These are phyloP conservation scores for Nannoperca obscura DNA, from an alignment of 2,797 vertebrate genomes.

Conservation along the genomic window DNA sequence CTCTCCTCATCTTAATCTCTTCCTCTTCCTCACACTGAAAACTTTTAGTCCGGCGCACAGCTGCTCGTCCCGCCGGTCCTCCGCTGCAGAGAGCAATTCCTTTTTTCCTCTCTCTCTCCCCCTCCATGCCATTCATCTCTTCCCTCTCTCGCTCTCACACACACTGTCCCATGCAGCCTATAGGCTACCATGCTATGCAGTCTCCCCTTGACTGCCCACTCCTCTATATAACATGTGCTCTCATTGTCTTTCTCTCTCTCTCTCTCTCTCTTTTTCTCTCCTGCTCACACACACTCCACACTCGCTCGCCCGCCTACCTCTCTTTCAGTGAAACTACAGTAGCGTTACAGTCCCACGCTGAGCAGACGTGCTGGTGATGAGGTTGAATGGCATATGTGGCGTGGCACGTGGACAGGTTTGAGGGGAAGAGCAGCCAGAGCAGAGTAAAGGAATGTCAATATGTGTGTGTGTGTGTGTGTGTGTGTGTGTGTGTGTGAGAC, in stretches of 20 bases:
- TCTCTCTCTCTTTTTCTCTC: constrained; percentile 17
- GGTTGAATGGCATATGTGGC: constrained; percentile 61
- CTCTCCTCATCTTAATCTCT: constrained; percentile 40
- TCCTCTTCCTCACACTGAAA: constrained; percentile 69
- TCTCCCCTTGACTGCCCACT: constrained; percentile 59
- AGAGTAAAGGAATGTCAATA: constrained; percentile 34
- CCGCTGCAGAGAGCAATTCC: constrained; percentile 48
- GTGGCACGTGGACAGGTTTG: constrained; percentile 25
- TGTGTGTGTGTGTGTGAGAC: constrained; percentile 3
- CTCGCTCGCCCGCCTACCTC: constrained; percentile 64
- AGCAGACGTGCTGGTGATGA: constrained; percentile 45
- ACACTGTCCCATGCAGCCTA: constrained; percentile 69
- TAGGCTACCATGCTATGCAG: constrained; percentile 62
- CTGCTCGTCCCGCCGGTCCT: constrained; percentile 66
- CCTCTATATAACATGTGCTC: constrained; percentile 60
- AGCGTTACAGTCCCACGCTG: constrained; percentile 30
- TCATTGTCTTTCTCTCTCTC: constrained; percentile 56
- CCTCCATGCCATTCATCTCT: constrained; percentile 36
- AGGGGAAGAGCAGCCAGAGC: not conserved
- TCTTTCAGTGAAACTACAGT: constrained; percentile 53
- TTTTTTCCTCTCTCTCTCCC: constrained; percentile 38
- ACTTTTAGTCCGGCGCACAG: constrained; percentile 80
- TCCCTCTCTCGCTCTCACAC: constrained; percentile 16
- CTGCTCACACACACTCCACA: constrained; percentile 24
- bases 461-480: constrained; percentile 2